Percentiles rank a stretch among this genome's conserved stretches.
Conservation (phyloP, 1,140 invertebrate species). For the Drosophila santomea region DNA sequence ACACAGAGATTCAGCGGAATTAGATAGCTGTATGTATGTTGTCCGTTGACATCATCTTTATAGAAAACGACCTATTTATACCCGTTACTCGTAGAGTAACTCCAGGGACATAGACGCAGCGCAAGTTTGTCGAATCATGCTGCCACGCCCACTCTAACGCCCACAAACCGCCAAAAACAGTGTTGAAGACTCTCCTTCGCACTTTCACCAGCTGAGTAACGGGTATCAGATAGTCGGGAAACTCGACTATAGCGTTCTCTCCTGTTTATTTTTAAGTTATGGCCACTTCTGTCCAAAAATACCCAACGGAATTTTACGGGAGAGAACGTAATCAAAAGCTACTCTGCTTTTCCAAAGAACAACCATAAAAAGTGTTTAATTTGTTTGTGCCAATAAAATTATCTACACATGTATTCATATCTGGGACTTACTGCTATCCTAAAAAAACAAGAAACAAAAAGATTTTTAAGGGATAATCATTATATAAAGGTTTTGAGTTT, state of each 20-base stretch:
- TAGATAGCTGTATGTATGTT: background rate
- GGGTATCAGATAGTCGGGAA: no score
- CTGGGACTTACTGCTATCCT: background rate
- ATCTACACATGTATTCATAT: background rate
- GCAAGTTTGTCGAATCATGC: no score
- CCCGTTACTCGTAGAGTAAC: no score
- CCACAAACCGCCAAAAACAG: no score
- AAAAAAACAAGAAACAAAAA: no score
- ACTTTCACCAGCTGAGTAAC: no score
- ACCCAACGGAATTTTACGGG: background rate
- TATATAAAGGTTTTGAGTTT: background rate
- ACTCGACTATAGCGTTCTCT: no score
- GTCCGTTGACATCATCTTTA: background rate
- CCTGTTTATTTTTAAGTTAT: background rate
- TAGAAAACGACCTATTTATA: background rate
- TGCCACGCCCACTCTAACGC: no score
- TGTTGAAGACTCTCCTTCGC: no score
- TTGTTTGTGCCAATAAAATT: background rate
- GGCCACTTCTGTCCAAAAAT: background rate
- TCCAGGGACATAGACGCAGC: no score
- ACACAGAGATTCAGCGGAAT: no score
- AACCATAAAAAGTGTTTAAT: background rate
- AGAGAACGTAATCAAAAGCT: background rate
- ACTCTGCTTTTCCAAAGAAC: background rate
- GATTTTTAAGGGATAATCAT: background rate